phyloP scores from a whole-genome alignment of 2,797 vertebrate species.

The Falco columbarius region DNA sequence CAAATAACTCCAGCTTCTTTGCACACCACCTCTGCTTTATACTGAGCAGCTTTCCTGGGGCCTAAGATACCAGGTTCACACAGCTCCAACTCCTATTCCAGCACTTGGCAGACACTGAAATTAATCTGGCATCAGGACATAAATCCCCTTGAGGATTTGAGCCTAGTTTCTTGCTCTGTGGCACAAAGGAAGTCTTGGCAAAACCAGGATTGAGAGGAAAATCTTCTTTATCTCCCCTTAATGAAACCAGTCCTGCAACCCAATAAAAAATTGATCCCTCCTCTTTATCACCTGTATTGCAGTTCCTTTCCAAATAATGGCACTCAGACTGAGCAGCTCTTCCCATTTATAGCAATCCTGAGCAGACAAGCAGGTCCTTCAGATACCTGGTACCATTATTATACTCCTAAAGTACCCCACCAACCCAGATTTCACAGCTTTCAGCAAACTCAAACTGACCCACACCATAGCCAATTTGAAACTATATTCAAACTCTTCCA shows the following conservation, averaged over 20 bases:
- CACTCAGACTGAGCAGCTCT: not conserved
- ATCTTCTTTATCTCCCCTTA: conserved; percentile 24
- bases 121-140: not conserved
- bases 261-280: conserved; percentile 34
- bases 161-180: not conserved
- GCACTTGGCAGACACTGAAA: not conserved
- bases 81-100: not conserved
- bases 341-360: not conserved
- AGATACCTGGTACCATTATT: not conserved
- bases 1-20: not conserved
- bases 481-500: not conserved
- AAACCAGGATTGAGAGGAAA: conserved; percentile 2
- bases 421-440: not conserved
- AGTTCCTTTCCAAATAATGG: not conserved
- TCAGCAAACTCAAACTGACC: not conserved
- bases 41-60: not conserved
- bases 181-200: conserved; percentile 3
- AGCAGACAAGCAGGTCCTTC: not conserved
- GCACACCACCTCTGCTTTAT: not conserved
- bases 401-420: not conserved
- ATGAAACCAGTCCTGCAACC: conserved; percentile 18
- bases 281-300: not conserved
- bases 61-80: not conserved
- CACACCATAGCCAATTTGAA: not conserved
- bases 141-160: not conserved